Evolutionary conservation across 1,140 invertebrate genomes (phyloP), one percentile per base, ranked within the genome.

Genomic region (Lucilia cuprina): DNA sequence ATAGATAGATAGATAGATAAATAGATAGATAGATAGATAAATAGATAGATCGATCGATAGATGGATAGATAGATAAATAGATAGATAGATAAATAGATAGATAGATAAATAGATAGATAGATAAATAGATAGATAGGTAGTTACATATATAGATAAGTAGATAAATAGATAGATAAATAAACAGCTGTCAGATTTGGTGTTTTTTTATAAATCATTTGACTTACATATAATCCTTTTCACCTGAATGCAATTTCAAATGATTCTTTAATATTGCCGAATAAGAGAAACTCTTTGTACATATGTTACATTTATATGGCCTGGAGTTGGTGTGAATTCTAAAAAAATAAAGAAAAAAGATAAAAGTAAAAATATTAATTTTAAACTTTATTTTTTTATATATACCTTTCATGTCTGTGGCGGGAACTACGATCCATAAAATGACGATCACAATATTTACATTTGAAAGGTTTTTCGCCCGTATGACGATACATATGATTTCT

Each of bases 271-370:
- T 90, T 7, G 89, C 88, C 0, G 87, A 92, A 88, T 93, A 93
- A n/a, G 92, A 93, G 80, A 94, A 94, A 5, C 93, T 92, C 86
- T 93, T 93, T 0, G 92, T 93, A 85, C 93, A 94, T 85, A 92
- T 92, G 19, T 89, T 89, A 85, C 93, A 94, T 84, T 92, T 92
- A 84, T 93, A 94, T 0, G 93, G 93, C 10, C 93, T 87, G 17
- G 93, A 93, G 83, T 93, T 93, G 8, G 93, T 93, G 86, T 94
- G 93, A 30, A 94, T 93, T 12, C 89, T 82, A 74, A 82, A 35
- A 17, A 80, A 14, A 30, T 41, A 17, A 82, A 9, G 35, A 78
- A 30, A 30, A 80, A 55, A 21, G n/a, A 84, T n/a, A 34, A 78
- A 34, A 78, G 0, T 34, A 30, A 55, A 80, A 78, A 14, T 60